phyloP scores from a whole-genome alignment of 2,888 invertebrate genomes.

The Trichogramma evanescens region DNA sequence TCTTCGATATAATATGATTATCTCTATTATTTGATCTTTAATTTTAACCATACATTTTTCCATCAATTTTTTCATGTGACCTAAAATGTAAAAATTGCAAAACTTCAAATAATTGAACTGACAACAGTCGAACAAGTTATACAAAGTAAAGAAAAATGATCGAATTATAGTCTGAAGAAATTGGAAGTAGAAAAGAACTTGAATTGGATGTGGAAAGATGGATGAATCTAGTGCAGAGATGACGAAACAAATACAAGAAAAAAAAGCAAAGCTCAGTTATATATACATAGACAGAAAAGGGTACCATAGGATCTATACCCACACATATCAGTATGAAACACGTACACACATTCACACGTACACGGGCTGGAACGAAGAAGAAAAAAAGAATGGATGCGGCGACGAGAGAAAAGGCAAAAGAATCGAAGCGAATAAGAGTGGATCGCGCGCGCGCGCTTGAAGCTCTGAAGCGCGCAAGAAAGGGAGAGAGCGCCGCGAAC shows the following conservation, averaged over 20 bases:
- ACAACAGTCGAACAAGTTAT: no score
- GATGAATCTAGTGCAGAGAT: conserved; percentile 2
- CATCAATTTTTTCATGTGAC: no score
- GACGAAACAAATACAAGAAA: not conserved
- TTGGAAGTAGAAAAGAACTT: no score
- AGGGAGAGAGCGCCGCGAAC: conserved; percentile 3
- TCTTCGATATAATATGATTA: no score
- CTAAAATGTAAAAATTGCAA: no score
- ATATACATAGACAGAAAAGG: conserved; percentile 15
- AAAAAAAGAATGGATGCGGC: conserved; percentile 5
- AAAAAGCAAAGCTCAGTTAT: conserved; percentile 4
- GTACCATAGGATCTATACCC: conserved; percentile 17
- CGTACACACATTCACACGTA: conserved; percentile 29
- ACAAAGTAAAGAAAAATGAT: no score
- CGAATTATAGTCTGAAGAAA: no score
- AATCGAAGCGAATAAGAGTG: conserved; percentile 24
- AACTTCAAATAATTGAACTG: no score
- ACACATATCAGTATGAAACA: not conserved
- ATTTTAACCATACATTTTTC: no score
- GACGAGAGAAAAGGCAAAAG: conserved; percentile 16
- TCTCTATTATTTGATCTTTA: no score
- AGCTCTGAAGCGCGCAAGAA: conserved; percentile 2
- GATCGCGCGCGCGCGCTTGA: conserved; percentile 12
- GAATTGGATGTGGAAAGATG: conserved; percentile 1
- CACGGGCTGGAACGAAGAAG: conserved; percentile 9